phyloP scores from a whole-genome alignment of 1,140 invertebrate genomes.

The Drosophila azteca region DNA sequence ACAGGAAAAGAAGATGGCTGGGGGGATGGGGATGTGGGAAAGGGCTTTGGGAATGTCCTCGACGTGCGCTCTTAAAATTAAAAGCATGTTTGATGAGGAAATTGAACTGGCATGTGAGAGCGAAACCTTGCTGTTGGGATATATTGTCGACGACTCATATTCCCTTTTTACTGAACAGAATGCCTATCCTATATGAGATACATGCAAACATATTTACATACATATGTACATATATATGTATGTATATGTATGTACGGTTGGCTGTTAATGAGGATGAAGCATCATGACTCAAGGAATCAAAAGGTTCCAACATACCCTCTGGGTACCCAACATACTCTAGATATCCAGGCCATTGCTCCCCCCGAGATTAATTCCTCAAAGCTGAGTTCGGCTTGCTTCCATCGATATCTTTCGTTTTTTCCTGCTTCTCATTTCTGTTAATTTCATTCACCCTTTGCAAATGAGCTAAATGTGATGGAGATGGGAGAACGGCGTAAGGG shows the following conservation, averaged over 20 bases:
- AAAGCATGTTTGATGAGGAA: slow-evolving; percentile 69
- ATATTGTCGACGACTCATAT: not conserved
- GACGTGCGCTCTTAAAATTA: slow-evolving; percentile 72
- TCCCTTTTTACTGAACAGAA: too few relatives aligned
- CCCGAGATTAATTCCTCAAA: slow-evolving; percentile 7
- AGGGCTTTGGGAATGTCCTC: slow-evolving; percentile 39
- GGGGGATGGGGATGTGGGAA: too few relatives aligned
- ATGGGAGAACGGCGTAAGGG: not conserved
- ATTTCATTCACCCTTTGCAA: slow-evolving; percentile 81
- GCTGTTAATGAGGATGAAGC: too few relatives aligned
- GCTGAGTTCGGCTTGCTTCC: not conserved
- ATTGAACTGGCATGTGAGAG: slow-evolving; percentile 62
- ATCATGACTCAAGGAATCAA: too few relatives aligned
- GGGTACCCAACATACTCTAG: not conserved
- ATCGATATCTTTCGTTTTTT: slow-evolving; percentile 4
- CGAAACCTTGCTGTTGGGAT: not conserved
- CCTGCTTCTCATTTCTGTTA: slow-evolving; percentile 55
- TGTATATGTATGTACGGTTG: too few relatives aligned
- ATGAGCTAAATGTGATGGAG: slow-evolving; percentile 51
- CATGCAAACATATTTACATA: too few relatives aligned
- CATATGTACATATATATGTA: too few relatives aligned
- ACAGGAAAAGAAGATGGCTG: not conserved
- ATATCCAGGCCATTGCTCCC: slow-evolving; percentile 9
- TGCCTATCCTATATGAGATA: too few relatives aligned
- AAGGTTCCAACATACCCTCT: not conserved